Evolutionary conservation across 2,113 vertebrate genomes (phyloP).

Genomic region (Raphicerus campestris): DNA sequence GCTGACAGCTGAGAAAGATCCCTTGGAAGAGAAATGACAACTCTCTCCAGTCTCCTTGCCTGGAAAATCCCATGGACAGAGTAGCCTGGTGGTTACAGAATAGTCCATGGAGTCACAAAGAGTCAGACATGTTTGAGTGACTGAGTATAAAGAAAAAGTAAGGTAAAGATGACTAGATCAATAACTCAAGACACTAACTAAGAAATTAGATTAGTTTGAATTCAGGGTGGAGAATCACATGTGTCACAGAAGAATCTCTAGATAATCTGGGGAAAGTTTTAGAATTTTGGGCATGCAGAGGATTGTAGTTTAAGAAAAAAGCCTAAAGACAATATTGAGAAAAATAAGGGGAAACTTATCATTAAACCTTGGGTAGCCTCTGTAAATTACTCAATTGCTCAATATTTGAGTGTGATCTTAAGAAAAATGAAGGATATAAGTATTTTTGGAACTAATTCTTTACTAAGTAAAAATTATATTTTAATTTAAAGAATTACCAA

Average conservation of each 20-base stretch:
- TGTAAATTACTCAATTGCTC: background rate
- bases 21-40: background rate
- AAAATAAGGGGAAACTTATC: background rate
- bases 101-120: background rate
- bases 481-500: slow-evolving; percentile 46
- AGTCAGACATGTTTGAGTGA: background rate
- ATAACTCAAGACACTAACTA: background rate
- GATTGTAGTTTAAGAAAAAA: background rate
- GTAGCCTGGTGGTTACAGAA: background rate
- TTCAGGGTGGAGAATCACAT: background rate
- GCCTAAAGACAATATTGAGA: background rate
- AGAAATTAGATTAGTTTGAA: background rate
- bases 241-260: background rate
- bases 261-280: background rate
- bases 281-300: background rate
- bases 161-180: background rate
- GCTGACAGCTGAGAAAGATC: background rate
- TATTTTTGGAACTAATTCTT: background rate
- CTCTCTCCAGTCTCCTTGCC: background rate
- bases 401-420: background rate
- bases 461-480: background rate
- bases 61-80: background rate
- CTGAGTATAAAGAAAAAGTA: background rate
- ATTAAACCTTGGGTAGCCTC: background rate
- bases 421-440: background rate